Conservation (phyloP, 2,888 invertebrate species). For the Empis livida region DNA sequence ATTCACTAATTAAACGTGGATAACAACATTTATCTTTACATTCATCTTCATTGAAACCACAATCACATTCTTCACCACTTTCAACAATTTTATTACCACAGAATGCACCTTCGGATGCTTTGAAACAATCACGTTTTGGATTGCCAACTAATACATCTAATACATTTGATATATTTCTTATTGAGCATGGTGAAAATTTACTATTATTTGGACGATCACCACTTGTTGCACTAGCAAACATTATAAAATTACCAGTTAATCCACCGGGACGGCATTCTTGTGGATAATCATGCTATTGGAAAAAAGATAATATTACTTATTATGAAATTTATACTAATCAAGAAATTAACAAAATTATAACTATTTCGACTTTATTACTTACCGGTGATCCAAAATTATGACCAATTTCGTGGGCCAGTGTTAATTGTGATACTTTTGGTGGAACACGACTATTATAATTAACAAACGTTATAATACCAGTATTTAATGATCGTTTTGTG, state of each 20-base stretch:
- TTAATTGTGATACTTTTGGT: constrained; percentile 93
- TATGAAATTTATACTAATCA: neutral
- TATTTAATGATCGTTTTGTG: constrained; percentile 88
- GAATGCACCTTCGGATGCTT: constrained; percentile 85
- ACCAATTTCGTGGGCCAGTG: constrained; percentile 95
- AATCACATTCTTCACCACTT: constrained; percentile 95
- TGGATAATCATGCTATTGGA: constrained; percentile 80
- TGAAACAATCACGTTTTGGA: constrained; percentile 87
- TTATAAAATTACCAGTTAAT: constrained; percentile 91
- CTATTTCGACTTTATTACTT: constrained; percentile 36
- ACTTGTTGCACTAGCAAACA: constrained; percentile 98
- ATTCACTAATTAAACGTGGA: constrained; percentile 61
- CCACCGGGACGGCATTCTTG: constrained; percentile 84
- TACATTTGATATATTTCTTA: constrained; percentile 89
- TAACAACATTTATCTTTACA: constrained; percentile 91
- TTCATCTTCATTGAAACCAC: constrained; percentile 84
- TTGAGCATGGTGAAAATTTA: constrained; percentile 89
- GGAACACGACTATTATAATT: constrained; percentile 97
- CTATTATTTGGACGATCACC: constrained; percentile 97
- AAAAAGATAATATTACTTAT: constrained; percentile 4
- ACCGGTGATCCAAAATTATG: constrained; percentile 99
- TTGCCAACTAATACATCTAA: constrained; percentile 83
- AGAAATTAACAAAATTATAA: too few relatives aligned
- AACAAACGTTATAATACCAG: constrained; percentile 97
- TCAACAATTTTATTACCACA: constrained; percentile 99